Evolutionary conservation across 2,797 vertebrate species (phyloP).

Genomic region (Manis javanica): DNA sequence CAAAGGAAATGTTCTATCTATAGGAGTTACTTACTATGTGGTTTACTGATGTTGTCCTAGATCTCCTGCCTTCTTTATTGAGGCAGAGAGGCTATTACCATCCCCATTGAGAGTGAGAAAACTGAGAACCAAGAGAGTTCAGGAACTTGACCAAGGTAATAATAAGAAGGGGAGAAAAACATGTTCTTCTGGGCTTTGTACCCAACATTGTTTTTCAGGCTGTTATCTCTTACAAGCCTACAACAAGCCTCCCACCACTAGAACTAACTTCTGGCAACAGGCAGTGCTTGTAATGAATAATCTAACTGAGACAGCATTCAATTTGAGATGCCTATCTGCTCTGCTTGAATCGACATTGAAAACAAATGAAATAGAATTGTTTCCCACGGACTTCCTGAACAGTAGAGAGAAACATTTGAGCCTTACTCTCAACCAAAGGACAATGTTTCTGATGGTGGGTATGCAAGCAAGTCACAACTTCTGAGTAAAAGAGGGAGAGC

Average conservation of each 20-base stretch:
- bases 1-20: not conserved
- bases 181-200: constrained; percentile 27
- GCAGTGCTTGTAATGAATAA: constrained; percentile 62
- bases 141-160: not conserved
- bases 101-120: constrained; percentile 19
- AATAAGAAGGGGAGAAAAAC: not conserved
- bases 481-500: not conserved
- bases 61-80: not conserved
- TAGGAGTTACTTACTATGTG: not conserved
- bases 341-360: constrained; percentile 42
- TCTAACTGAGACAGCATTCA: constrained; percentile 39
- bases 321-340: constrained; percentile 59
- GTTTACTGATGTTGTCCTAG: not conserved
- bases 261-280: constrained; percentile 43
- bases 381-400: constrained; percentile 39
- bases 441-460: not conserved
- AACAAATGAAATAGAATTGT: constrained; percentile 52
- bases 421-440: not conserved
- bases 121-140: constrained; percentile 5
- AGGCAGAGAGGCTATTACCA: not conserved
- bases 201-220: not conserved
- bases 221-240: constrained; percentile 56
- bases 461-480: not conserved
- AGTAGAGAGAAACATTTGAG: not conserved
- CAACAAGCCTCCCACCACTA: not conserved